Evolutionary conservation across 2,888 invertebrate genomes (phyloP).

Genomic region (Anodontia alba): DNA sequence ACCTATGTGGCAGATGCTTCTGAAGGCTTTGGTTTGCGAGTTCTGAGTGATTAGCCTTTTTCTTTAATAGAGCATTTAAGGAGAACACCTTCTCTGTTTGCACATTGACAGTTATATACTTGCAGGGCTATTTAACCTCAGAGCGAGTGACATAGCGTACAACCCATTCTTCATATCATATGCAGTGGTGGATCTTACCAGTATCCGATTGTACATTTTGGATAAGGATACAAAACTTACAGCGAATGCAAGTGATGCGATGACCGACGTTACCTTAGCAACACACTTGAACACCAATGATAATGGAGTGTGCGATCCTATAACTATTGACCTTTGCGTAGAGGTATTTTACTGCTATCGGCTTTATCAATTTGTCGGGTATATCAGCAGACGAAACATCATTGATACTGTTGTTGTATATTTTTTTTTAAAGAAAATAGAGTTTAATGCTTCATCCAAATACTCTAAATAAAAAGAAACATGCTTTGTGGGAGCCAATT

Average conservation of each 20-base stretch:
- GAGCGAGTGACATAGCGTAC: constrained; percentile 93
- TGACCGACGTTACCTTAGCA: constrained; percentile 56
- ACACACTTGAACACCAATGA: constrained; percentile 72
- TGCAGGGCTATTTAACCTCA: constrained; percentile 92
- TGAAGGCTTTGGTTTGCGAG: too few relatives aligned
- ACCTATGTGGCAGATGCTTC: too few relatives aligned
- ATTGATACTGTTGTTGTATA: too few relatives aligned
- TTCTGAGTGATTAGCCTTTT: too few relatives aligned
- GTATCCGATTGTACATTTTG: constrained; percentile 70
- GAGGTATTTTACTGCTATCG: constrained; percentile 62
- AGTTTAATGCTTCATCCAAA: too few relatives aligned
- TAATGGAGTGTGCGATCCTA: constrained; percentile 52
- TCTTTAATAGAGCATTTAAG: too few relatives aligned
- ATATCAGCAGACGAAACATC: too few relatives aligned
- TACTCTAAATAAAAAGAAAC: too few relatives aligned
- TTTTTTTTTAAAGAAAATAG: too few relatives aligned
- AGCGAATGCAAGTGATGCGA: constrained; percentile 56
- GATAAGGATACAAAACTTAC: constrained; percentile 64
- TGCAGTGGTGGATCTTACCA: constrained; percentile 73
- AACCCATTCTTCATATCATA: constrained; percentile 87
- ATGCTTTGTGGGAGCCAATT: too few relatives aligned
- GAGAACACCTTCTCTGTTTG: too few relatives aligned
- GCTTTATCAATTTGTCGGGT: not conserved
- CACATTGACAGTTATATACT: too few relatives aligned
- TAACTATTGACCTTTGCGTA: constrained; percentile 67